A percentile compares a stretch with the other conserved stretches of the same genome.
Conservation (phyloP, 1,140 invertebrate genomes). For the Anastrepha obliqua region DNA sequence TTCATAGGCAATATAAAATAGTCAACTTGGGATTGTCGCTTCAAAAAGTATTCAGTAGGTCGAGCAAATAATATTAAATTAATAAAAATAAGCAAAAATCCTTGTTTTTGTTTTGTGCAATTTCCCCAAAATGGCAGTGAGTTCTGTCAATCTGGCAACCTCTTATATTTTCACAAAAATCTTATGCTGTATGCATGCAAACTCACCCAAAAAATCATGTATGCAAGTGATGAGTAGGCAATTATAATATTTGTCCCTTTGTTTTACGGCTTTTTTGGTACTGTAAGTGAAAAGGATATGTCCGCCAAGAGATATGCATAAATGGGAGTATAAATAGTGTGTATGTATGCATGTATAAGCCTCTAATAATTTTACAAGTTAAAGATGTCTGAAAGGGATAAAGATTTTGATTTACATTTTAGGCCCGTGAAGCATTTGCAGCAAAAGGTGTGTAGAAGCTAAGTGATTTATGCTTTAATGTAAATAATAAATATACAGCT, state of each 20-base stretch:
- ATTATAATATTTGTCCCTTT: slow-evolving; percentile 52
- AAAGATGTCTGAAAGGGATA: background rate
- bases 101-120: too few relatives aligned
- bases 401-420: slow-evolving; percentile 22
- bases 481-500: background rate
- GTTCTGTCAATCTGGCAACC: background rate
- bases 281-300: background rate
- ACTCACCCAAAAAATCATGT: slow-evolving; percentile 30
- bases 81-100: too few relatives aligned
- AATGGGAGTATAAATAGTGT: background rate
- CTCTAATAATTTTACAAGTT: background rate
- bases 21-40: too few relatives aligned
- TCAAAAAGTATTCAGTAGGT: too few relatives aligned
- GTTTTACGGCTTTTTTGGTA: slow-evolving; percentile 30
- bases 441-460: background rate
- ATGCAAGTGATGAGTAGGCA: slow-evolving; percentile 47
- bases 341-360: background rate
- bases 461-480: slow-evolving; percentile 1
- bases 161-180: too few relatives aligned
- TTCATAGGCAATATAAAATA: too few relatives aligned
- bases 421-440: background rate
- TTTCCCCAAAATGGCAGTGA: too few relatives aligned
- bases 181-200: background rate
- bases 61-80: too few relatives aligned
- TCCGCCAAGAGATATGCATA: background rate